These are phyloP conservation scores for Leptopterna dolabrata DNA, from an alignment of 2,888 invertebrate genomes.

Conservation along the genomic window DNA sequence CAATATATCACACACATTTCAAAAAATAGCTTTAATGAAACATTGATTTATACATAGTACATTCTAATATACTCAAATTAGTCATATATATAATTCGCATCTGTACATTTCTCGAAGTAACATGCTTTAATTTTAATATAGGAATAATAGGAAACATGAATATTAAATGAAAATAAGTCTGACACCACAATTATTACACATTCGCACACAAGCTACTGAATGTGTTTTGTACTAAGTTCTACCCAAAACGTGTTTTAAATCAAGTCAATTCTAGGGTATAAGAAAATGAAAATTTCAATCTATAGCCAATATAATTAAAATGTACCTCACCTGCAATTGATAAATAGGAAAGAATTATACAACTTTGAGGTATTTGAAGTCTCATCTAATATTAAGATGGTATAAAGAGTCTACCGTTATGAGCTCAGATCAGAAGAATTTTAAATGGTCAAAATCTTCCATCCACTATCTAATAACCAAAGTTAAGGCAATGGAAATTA, in stretches of 20 bases:
- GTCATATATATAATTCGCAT: background rate
- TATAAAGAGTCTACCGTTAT: background rate
- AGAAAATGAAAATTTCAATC: background rate
- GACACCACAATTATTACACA: background rate
- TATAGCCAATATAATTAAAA: no score
- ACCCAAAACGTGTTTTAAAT: background rate
- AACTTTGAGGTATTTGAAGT: background rate
- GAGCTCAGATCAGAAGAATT: background rate
- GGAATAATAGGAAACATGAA: conserved; percentile 37
- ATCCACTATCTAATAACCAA: background rate
- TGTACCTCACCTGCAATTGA: background rate
- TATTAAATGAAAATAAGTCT: background rate
- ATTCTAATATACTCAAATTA: background rate
- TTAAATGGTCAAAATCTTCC: background rate
- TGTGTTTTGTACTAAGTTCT: conserved; percentile 3
- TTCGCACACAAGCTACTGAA: background rate
- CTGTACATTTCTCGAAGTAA: background rate
- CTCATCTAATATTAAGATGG: background rate
- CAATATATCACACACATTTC: conserved; percentile 33
- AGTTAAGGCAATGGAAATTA: background rate
- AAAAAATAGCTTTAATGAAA: conserved; percentile 31
- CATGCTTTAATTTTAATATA: conserved; percentile 6
- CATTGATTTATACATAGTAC: conserved; percentile 1
- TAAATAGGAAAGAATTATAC: background rate
- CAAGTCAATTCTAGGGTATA: background rate